A percentile compares a stretch with the other conserved stretches of the same genome.
Evolutionary conservation across 2,888 invertebrate species (phyloP).

Genomic region (Amblyjoppa fuscipennis): DNA sequence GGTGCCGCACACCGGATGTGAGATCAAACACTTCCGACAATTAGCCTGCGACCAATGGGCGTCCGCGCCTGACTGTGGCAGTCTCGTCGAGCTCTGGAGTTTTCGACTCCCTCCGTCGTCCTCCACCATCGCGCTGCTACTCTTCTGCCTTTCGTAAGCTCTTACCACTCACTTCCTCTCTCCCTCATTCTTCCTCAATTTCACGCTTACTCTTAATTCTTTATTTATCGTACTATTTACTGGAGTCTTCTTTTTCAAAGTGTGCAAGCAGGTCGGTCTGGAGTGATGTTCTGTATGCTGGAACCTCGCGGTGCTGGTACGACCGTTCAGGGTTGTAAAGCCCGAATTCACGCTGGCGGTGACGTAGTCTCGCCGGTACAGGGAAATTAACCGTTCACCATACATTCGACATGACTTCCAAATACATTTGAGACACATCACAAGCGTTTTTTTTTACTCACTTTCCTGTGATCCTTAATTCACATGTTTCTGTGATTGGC

Average conservation of each 20-base stretch:
- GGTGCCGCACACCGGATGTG: constrained; percentile 71
- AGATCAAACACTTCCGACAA: constrained; percentile 82
- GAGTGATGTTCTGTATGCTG: background rate
- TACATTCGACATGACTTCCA: too few relatives aligned
- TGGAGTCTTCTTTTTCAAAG: background rate
- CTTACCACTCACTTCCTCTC: background rate
- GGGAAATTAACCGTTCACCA: too few relatives aligned
- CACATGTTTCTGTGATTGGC: too few relatives aligned
- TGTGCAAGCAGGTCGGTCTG: background rate
- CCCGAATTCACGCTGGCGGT: too few relatives aligned
- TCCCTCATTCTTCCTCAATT: constrained; percentile 37
- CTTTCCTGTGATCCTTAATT: too few relatives aligned
- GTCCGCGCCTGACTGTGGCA: constrained; percentile 50
- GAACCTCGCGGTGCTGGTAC: too few relatives aligned
- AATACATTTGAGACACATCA: too few relatives aligned
- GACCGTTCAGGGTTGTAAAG: too few relatives aligned
- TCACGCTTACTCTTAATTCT: constrained; percentile 26
- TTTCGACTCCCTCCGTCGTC: constrained; percentile 26
- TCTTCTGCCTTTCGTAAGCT: constrained; percentile 11
- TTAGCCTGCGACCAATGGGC: constrained; percentile 75
- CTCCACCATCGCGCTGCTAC: constrained; percentile 69
- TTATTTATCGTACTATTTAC: constrained; percentile 44
- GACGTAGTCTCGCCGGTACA: too few relatives aligned
- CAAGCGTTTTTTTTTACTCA: too few relatives aligned
- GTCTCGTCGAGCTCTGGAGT: constrained; percentile 18